phyloP scores from a whole-genome alignment of 2,113 vertebrate species.

The Vimba vimba region DNA sequence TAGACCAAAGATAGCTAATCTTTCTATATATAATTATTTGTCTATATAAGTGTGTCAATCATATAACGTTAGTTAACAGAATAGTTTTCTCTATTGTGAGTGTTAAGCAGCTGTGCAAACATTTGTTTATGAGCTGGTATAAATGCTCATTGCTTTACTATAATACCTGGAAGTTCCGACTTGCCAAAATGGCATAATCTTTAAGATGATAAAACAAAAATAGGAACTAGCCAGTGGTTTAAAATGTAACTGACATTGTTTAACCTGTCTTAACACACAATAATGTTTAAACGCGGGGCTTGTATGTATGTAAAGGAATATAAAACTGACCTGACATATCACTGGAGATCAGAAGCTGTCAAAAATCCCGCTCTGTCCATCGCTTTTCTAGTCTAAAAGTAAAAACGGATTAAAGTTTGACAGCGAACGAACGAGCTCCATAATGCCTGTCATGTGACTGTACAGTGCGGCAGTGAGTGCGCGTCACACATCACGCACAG shows the following conservation, averaged over 20 bases:
- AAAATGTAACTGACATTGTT: neutral
- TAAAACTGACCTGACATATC: conserved; percentile 53
- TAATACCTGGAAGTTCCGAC: neutral
- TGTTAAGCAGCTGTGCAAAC: neutral
- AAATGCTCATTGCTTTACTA: neutral
- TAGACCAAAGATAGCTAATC: neutral
- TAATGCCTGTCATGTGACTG: conserved; percentile 19
- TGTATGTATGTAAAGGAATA: neutral
- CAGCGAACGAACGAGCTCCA: neutral
- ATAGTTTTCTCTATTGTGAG: neutral
- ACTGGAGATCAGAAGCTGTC: conserved; percentile 45
- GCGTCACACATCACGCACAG: neutral
- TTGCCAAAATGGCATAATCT: neutral
- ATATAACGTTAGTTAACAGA: neutral
- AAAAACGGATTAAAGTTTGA: conserved; percentile 16
- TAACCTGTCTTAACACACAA: neutral
- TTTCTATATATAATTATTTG: neutral
- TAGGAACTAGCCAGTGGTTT: neutral
- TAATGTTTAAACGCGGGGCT: neutral
- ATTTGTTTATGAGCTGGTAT: conserved; percentile 12
- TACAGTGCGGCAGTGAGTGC: neutral
- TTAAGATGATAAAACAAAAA: neutral
- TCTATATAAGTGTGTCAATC: neutral
- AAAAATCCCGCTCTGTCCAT: conserved; percentile 37
- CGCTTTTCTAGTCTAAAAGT: neutral